Evolutionary conservation across 2,888 invertebrate genomes (phyloP), one percentile per base, ranked within the genome.

Genomic region (Hydriomena furcata): DNA sequence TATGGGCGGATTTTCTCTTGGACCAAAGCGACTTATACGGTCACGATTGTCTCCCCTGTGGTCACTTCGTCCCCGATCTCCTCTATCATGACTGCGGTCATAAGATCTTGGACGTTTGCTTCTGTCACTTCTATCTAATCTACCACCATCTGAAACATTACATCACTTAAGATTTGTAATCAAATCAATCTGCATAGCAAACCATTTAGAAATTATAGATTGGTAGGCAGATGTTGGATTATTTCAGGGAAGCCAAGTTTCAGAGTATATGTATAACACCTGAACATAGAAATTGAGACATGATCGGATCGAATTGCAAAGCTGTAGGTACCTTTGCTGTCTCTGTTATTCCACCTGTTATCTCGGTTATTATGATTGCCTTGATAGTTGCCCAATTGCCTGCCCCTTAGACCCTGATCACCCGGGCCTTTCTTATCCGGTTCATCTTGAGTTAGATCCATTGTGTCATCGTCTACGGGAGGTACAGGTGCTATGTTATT

Each of bases 11-110:
- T 61, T 63, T 5, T 63, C 35, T 25, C 38, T 23, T 1, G 17
- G 5, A 11, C 12, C 12, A 11, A 44, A 47, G 4, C 52, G 52
- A 13, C 52, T 47, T n/a, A 5, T 10, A 5, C 50, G 23, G 1
- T 50, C 52, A 0, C 48, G 47, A 10, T 40, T 47, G 0, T 78
- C 69, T 0, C 70, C 62, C 2, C 68, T 32, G 1, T 51, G 56
- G 11, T 60, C 51, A 2, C 44, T 60, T 11, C 69, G 64, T 35
- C 54, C 59, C 17, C 65, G 62, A 1, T 66, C 63, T 2, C 40
- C 48, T 7, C 59, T 56, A 4, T 53, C 65, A 7, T 60, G 62
- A 4, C 65, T 60, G 10, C 61, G 63, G n/a, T 64, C 64, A 7
- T 59, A 59, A 0, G 66, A 59, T 13, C 65, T 57, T 1, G 61